Percentiles rank a stretch among this genome's conserved stretches.
phyloP scores from a whole-genome alignment of 2,113 vertebrate species.

The Platycercus adscitus region DNA sequence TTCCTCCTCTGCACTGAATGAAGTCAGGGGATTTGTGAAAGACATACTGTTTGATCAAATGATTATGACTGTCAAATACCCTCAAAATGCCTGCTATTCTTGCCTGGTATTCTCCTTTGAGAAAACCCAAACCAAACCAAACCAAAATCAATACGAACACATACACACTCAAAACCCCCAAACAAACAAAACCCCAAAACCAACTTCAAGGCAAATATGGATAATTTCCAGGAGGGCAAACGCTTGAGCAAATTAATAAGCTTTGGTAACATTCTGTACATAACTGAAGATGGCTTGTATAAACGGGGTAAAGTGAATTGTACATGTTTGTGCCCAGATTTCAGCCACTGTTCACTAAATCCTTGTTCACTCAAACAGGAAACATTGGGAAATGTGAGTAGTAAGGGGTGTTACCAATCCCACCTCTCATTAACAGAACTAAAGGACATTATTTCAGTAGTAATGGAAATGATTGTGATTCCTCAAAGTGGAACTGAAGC shows the following conservation, averaged over 20 bases:
- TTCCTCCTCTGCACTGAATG: not conserved
- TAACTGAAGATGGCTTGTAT: not conserved
- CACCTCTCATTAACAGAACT: conserved; percentile 22
- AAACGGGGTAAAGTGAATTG: not conserved
- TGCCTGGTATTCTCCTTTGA: not conserved
- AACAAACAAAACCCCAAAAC: not conserved
- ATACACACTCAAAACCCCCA: not conserved
- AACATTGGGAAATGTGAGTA: not conserved
- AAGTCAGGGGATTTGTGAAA: not conserved
- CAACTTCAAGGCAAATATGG: not conserved
- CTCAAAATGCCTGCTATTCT: not conserved
- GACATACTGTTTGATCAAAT: not conserved
- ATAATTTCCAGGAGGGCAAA: not conserved
- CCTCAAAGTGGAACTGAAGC: conserved; percentile 38
- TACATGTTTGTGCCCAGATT: not conserved
- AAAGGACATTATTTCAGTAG: not conserved
- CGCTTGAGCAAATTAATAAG: not conserved
- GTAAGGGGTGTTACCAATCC: not conserved
- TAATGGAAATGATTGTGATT: conserved; percentile 10
- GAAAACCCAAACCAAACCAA: not conserved
- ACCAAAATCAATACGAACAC: not conserved
- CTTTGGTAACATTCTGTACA: not conserved
- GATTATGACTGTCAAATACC: not conserved
- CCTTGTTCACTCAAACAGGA: not conserved
- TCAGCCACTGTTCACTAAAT: not conserved